phyloP scores from a whole-genome alignment of 2,888 invertebrate species.

The Macaria notata region DNA sequence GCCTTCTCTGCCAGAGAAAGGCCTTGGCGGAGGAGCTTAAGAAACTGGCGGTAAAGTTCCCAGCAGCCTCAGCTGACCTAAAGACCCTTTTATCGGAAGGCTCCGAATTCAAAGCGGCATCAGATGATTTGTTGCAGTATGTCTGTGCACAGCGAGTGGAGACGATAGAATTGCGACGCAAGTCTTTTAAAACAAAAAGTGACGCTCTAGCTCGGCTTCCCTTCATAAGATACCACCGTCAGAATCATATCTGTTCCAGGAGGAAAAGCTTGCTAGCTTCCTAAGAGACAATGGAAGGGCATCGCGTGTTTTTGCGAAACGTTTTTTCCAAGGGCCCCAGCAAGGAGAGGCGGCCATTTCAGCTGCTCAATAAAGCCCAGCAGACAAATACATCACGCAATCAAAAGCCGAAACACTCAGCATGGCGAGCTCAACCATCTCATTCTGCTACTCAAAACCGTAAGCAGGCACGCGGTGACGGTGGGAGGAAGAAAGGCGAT shows the following conservation, averaged over 20 bases:
- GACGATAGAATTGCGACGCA: background rate
- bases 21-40: background rate
- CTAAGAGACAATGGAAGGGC: background rate
- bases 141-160: background rate
- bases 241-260: background rate
- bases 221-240: background rate
- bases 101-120: background rate
- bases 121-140: slow-evolving; percentile 1
- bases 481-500: too few species aligned
- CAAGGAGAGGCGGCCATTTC: too few species aligned
- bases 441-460: too few species aligned
- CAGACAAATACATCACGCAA: too few species aligned
- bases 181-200: background rate
- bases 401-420: too few species aligned
- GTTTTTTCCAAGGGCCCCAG: background rate
- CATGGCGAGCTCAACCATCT: too few species aligned
- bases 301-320: background rate
- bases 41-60: background rate
- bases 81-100: background rate
- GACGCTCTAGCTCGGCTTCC: background rate
- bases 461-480: too few species aligned
- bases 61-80: background rate
- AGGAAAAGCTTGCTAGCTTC: slow-evolving; percentile 1
- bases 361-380: too few species aligned
- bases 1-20: background rate